phyloP scores from a whole-genome alignment of 2,113 vertebrate species.

The Eptatretus burgeri region DNA sequence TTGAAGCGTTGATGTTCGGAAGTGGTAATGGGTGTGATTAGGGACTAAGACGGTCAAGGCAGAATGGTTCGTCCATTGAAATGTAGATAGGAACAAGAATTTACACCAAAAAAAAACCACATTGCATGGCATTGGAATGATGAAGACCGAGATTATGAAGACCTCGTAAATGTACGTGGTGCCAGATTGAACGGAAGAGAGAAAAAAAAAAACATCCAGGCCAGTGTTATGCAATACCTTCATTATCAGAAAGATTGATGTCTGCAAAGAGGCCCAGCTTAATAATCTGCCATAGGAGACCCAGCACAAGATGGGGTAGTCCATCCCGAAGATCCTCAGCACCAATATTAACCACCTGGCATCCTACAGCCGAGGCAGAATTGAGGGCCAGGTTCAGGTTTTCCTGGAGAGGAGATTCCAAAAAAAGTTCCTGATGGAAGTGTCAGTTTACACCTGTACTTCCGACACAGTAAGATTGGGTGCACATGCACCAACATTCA shows the following conservation, averaged over 20 bases:
- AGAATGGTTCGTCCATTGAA: too few relatives aligned
- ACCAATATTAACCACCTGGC: constrained; percentile 89
- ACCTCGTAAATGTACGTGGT: background rate
- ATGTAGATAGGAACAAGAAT: too few relatives aligned
- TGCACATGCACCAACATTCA: too few relatives aligned
- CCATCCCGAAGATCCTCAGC: constrained; percentile 72
- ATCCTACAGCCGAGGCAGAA: constrained; percentile 77
- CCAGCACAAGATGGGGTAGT: constrained; percentile 73
- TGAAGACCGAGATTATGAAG: too few relatives aligned
- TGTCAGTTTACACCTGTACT: too few relatives aligned
- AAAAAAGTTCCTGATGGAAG: background rate
- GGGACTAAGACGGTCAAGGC: too few relatives aligned
- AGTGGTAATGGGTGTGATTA: too few relatives aligned
- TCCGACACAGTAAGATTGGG: too few relatives aligned
- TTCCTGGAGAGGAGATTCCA: constrained; percentile 25
- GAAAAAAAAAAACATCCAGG: background rate
- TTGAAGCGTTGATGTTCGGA: too few relatives aligned
- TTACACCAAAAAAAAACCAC: too few relatives aligned
- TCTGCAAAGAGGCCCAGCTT: constrained; percentile 82
- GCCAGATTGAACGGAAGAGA: too few relatives aligned
- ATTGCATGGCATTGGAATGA: too few relatives aligned
- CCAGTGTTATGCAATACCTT: constrained; percentile 24
- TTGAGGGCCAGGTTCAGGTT: constrained; percentile 88
- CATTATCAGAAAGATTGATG: constrained; percentile 71
- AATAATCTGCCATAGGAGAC: constrained; percentile 88